phyloP scores from a whole-genome alignment of 2,797 vertebrate genomes.

The Lacerta agilis region DNA sequence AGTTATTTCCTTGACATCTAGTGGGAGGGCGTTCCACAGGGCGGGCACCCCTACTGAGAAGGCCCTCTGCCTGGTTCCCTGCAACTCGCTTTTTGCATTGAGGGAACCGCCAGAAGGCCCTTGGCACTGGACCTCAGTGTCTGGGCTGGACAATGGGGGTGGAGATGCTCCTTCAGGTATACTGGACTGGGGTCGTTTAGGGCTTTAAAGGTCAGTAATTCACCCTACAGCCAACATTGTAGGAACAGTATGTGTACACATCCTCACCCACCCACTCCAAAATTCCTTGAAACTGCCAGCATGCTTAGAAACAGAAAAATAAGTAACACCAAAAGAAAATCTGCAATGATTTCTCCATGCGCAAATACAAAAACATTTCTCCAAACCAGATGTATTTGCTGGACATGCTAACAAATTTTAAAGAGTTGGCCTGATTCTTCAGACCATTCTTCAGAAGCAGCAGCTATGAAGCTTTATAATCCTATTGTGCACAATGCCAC shows the following conservation, averaged over 20 bases:
- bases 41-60: too few relatives aligned
- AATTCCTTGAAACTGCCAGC: not conserved
- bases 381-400: not conserved
- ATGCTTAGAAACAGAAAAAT: not conserved
- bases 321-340: not conserved
- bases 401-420: constrained; percentile 1
- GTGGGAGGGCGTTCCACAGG: too few relatives aligned
- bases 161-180: too few relatives aligned
- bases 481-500: not conserved
- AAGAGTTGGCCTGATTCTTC: not conserved
- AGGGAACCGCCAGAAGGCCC: too few relatives aligned
- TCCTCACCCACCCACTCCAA: not conserved
- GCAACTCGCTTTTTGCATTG: too few relatives aligned
- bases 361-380: not conserved
- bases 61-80: too few relatives aligned
- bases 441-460: not conserved
- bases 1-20: too few relatives aligned
- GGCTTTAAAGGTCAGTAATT: not conserved
- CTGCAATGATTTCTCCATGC: not conserved
- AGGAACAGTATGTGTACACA: not conserved
- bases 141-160: too few relatives aligned
- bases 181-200: too few relatives aligned
- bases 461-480: not conserved
- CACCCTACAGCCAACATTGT: not conserved
- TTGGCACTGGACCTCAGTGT: too few relatives aligned